Evolutionary conservation across 2,797 vertebrate genomes (phyloP).

Genomic region (Manis crassicaudata): DNA sequence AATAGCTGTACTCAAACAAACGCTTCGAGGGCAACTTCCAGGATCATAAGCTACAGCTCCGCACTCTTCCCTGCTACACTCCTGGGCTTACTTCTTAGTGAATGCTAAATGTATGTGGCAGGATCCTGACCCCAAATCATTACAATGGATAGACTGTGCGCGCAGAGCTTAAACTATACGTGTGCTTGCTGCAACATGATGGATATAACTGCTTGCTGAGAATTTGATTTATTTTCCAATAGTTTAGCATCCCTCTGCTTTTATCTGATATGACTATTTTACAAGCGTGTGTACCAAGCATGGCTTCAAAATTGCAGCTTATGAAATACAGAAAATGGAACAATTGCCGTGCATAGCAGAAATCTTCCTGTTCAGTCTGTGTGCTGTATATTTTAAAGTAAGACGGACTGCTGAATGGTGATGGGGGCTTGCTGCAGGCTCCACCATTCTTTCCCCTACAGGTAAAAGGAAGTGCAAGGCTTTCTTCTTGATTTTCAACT

Average conservation of each 20-base stretch:
- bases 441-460: slow-evolving; percentile 78
- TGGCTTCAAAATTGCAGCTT: slow-evolving; percentile 77
- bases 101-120: slow-evolving; percentile 61
- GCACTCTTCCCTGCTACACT: slow-evolving; percentile 3
- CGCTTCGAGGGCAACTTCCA: slow-evolving; percentile 43
- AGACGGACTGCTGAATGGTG: slow-evolving; percentile 79
- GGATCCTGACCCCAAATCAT: slow-evolving; percentile 69
- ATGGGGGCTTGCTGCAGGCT: slow-evolving; percentile 71
- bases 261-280: slow-evolving; percentile 81
- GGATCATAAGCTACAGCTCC: slow-evolving; percentile 3
- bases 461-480: slow-evolving; percentile 78
- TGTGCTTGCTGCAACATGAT: slow-evolving; percentile 69
- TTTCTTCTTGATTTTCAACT: slow-evolving; percentile 82
- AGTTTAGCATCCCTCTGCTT: slow-evolving; percentile 72
- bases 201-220: slow-evolving; percentile 74
- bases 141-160: slow-evolving; percentile 65
- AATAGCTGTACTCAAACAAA: slow-evolving; percentile 4
- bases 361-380: slow-evolving; percentile 75
- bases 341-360: slow-evolving; percentile 80
- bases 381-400: slow-evolving; percentile 68
- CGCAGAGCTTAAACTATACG: slow-evolving; percentile 60
- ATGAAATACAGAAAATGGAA: slow-evolving; percentile 82
- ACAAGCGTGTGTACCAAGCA: slow-evolving; percentile 79
- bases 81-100: slow-evolving; percentile 60
- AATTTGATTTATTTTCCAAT: slow-evolving; percentile 79